Conservation (phyloP, 2,113 vertebrate genomes). For the Larimichthys polyactis region DNA sequence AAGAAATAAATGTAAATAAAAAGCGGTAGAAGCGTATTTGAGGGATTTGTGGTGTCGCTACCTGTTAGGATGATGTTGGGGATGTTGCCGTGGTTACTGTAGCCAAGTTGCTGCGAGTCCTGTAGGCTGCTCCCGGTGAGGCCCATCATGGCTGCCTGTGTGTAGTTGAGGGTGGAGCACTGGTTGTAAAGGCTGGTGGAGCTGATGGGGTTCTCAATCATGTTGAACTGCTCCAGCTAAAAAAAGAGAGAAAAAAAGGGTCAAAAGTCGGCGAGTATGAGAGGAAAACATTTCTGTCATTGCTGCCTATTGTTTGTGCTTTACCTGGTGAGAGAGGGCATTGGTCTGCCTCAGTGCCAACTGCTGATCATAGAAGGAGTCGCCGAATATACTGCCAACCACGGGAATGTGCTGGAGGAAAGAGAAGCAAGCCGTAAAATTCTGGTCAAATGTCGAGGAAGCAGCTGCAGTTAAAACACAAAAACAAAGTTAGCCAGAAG, state of each 20-base stretch:
- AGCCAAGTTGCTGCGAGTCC: conserved; percentile 90
- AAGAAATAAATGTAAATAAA: background rate
- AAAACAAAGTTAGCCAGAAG: background rate
- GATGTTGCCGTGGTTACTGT: conserved; percentile 94
- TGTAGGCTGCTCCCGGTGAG: conserved; percentile 92
- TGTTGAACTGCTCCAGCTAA: conserved; percentile 98
- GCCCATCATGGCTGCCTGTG: conserved; percentile 98
- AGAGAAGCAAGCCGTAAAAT: conserved; percentile 44
- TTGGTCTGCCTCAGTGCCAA: conserved; percentile 96
- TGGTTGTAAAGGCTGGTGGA: conserved; percentile 93
- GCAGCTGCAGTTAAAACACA: background rate
- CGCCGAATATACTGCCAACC: conserved; percentile 95
- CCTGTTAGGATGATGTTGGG: conserved; percentile 99
- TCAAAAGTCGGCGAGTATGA: background rate
- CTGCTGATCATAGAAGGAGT: conserved; percentile 98
- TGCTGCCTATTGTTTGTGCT: background rate
- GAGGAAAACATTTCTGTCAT: background rate
- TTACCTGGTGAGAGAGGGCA: conserved; percentile 96
- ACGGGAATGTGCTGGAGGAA: conserved; percentile 92
- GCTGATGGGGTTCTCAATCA: conserved; percentile 95
- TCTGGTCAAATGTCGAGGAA: background rate
- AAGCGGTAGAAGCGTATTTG: background rate
- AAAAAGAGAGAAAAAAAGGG: background rate
- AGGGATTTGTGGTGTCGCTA: conserved; percentile 56
- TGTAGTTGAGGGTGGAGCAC: conserved; percentile 97